Base-by-base conservation (phyloP, 2,113 vertebrate genomes). In the Pimephales promelas region DNA sequence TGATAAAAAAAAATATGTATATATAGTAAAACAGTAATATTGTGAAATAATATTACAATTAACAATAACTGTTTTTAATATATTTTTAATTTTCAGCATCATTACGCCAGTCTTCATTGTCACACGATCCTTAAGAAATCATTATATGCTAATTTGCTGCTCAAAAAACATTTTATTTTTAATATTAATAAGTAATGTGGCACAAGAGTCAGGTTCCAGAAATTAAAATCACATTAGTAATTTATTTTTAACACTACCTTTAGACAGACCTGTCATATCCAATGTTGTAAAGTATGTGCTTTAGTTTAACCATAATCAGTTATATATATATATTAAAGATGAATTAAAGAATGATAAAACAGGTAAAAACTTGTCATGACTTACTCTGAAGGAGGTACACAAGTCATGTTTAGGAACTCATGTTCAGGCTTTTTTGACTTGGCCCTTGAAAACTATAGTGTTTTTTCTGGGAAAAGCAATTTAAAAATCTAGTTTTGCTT, bases 201-300 rank as follows among this genome's bases (percentile, higher is more conserved):
- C 11, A 47, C 45, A 47, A 47, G 13, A 47, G 45, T 13, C 45
- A 47, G 36, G 36, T 40, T 40, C 36, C 36, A 36, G 1, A 40
- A 40, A 8, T 40, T 40, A 40, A 40, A 40, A 8, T 40, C 36
- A 40, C 6, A 40, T 40, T 40, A 40, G 36, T 36, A 40, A 1
- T 8, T 40, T 40, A 31, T 47, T 47, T 47, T 47, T 47, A 47
- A 47, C 11, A 47, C 3, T 14, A 59, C 14, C 24, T 66, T 73
- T 64, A 47, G 80, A 89, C 83, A 73, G 45, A 28, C 11, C 11
- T 28, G 7, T 13, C 24, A 62, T 62, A 2, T 28, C 26, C 11
- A 10, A 26, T 61, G 24, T 13, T 16, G 59, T 28, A 28, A 26
- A 62, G 59, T 28, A 62, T 28, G 28, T 28, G 26, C 26, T 28